A percentile compares a stretch with the other conserved stretches of the same genome.
Evolutionary conservation across 1,140 invertebrate genomes (phyloP).

Genomic region (Drosophila obscura): DNA sequence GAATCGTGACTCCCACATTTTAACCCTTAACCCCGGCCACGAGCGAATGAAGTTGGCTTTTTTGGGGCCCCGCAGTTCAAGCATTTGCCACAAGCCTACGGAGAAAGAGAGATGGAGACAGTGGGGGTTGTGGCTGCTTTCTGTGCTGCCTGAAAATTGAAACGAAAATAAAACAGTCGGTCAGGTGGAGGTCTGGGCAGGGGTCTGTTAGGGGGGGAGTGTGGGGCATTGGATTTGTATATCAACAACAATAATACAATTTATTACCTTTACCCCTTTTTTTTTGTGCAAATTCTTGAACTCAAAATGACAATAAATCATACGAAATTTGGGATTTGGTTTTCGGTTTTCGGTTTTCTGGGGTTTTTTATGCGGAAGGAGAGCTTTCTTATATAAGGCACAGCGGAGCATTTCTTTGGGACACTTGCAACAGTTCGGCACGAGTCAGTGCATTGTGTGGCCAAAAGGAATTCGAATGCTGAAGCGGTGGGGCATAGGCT

Average conservation of each 20-base stretch:
- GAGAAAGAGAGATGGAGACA: slow-evolving; percentile 8
- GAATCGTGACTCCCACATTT: slow-evolving; percentile 84
- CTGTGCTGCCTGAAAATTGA: slow-evolving; percentile 43
- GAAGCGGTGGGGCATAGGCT: not conserved
- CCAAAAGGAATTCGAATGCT: slow-evolving; percentile 9
- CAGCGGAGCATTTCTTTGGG: slow-evolving; percentile 12
- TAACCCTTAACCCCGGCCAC: slow-evolving; percentile 81
- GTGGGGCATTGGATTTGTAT: slow-evolving; percentile 20
- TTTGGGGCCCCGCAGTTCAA: slow-evolving; percentile 37
- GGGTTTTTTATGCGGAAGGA: slow-evolving; percentile 26
- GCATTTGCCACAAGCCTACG: slow-evolving; percentile 32
- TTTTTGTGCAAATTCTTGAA: slow-evolving; percentile 73
- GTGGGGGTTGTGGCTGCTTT: slow-evolving; percentile 59
- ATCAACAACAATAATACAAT: slow-evolving; percentile 82
- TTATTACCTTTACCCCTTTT: slow-evolving; percentile 69
- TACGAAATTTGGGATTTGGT: slow-evolving; percentile 50
- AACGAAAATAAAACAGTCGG: slow-evolving; percentile 44
- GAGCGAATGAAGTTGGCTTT: slow-evolving; percentile 77
- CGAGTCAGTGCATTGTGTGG: slow-evolving; percentile 46
- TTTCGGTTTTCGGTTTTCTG: slow-evolving; percentile 38
- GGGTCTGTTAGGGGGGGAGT: not conserved
- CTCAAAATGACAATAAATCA: slow-evolving; percentile 83
- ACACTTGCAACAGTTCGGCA: slow-evolving; percentile 42
- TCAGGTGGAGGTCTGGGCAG: slow-evolving; percentile 7
- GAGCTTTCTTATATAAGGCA: slow-evolving; percentile 45